These are phyloP conservation scores for Oreochromis niloticus DNA, from an alignment of 2,113 vertebrate species.

Conservation along the genomic window DNA sequence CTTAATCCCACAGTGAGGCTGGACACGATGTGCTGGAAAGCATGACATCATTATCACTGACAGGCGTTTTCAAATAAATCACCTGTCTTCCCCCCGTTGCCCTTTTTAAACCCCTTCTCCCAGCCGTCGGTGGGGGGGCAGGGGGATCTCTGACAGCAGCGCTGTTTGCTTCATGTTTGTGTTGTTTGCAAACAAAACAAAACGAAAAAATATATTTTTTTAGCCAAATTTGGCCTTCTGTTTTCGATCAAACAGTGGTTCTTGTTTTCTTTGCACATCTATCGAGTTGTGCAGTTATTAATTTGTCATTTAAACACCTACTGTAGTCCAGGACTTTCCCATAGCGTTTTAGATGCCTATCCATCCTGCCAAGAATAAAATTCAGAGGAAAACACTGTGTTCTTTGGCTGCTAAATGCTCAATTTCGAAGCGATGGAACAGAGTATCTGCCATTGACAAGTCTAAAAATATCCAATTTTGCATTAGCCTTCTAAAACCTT, in stretches of 20 bases:
- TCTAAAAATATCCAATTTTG: slow-evolving; percentile 25
- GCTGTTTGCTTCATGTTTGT: background rate
- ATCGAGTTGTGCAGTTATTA: slow-evolving; percentile 5
- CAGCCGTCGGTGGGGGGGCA: slow-evolving; percentile 41
- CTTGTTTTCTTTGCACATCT: slow-evolving; percentile 32
- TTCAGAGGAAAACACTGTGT: background rate
- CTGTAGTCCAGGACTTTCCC: slow-evolving; percentile 22
- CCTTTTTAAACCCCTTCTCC: slow-evolving; percentile 6
- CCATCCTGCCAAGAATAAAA: slow-evolving; percentile 3
- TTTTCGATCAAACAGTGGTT: slow-evolving; percentile 3
- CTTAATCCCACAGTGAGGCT: slow-evolving; percentile 87
- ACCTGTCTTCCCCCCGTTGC: slow-evolving; percentile 77
- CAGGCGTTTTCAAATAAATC: slow-evolving; percentile 91
- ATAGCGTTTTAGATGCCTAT: background rate
- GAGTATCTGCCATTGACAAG: slow-evolving; percentile 14
- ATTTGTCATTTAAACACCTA: slow-evolving; percentile 24
- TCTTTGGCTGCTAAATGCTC: slow-evolving; percentile 13
- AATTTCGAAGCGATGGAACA: background rate
- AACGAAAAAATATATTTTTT: background rate
- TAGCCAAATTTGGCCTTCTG: background rate
- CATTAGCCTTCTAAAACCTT: background rate
- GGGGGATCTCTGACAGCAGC: background rate
- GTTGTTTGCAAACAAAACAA: background rate
- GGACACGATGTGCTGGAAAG: slow-evolving; percentile 87
- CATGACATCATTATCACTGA: slow-evolving; percentile 95